These are phyloP conservation scores for Indicator maculatus DNA, from an alignment of 2,113 vertebrate genomes.

Conservation along the genomic window DNA sequence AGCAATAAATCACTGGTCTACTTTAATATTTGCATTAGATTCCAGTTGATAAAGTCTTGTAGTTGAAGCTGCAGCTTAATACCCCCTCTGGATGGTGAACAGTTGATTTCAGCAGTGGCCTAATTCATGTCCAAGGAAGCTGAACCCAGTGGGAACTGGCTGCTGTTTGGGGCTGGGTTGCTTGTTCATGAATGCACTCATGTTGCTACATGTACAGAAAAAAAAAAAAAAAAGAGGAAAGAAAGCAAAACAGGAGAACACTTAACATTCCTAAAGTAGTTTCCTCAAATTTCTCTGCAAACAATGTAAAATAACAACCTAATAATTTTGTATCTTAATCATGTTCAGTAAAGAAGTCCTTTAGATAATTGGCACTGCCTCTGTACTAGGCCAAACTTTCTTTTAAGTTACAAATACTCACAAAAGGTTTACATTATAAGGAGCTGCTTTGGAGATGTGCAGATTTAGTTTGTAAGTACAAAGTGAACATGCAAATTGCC, in stretches of 20 bases:
- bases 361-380: slow-evolving; percentile 84
- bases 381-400: slow-evolving; percentile 83
- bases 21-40: slow-evolving; percentile 29
- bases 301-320: slow-evolving; percentile 79
- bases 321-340: slow-evolving; percentile 83
- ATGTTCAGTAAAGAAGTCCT: slow-evolving; percentile 81
- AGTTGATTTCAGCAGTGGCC: slow-evolving; percentile 64
- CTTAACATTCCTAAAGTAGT: slow-evolving; percentile 72
- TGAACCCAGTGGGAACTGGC: neutral
- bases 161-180: too few relatives aligned
- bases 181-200: too few relatives aligned
- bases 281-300: slow-evolving; percentile 77
- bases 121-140: slow-evolving; percentile 57
- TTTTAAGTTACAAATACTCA: slow-evolving; percentile 87
- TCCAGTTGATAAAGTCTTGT: neutral
- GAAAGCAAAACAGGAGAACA: slow-evolving; percentile 68
- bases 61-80: slow-evolving; percentile 1
- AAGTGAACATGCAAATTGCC: slow-evolving; percentile 99
- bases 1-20: slow-evolving; percentile 34
- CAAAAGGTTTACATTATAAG: slow-evolving; percentile 94
- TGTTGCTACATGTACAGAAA: neutral
- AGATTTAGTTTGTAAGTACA: slow-evolving; percentile 98
- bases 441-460: slow-evolving; percentile 90
- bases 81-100: slow-evolving; percentile 25
- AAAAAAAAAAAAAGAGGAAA: slow-evolving; percentile 37